phyloP scores from a whole-genome alignment of 2,888 invertebrate genomes.

The Furcula furcula region DNA sequence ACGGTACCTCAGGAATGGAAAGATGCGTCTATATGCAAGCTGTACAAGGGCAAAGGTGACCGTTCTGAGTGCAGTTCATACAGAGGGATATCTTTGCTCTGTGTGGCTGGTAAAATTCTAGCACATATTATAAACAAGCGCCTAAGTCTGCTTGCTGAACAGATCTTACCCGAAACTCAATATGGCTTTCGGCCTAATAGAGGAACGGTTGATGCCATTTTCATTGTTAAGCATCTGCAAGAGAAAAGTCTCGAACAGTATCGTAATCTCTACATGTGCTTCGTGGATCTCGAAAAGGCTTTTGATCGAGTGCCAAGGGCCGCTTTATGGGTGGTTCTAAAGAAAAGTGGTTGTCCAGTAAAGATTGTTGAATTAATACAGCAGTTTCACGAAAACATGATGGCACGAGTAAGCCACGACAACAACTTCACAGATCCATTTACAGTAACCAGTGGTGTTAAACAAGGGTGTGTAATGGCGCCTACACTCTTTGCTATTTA shows the following conservation, averaged over 20 bases:
- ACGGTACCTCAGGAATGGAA: no score
- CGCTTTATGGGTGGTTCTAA: constrained; percentile 5
- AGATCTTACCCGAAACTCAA: constrained; percentile 12
- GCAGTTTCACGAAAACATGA: constrained; percentile 6
- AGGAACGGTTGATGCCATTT: not conserved
- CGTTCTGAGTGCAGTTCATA: constrained; percentile 9
- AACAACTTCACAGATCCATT: no score
- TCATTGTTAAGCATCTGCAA: constrained; percentile 5
- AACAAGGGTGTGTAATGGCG: constrained; percentile 18
- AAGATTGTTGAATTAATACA: no score
- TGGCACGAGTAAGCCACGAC: constrained; percentile 19
- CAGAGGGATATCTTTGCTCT: constrained; percentile 8
- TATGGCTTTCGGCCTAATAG: constrained; percentile 11
- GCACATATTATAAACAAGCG: constrained; percentile 8
- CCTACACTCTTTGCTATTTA: constrained; percentile 10
- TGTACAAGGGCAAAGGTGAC: no score
- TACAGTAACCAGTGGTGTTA: no score
- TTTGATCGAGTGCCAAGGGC: constrained; percentile 14
- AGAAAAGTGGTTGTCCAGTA: constrained; percentile 4
- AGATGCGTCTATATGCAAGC: no score
- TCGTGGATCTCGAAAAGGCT: constrained; percentile 12
- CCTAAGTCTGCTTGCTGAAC: constrained; percentile 7
- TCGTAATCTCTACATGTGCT: constrained; percentile 5
- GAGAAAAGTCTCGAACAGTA: constrained; percentile 7
- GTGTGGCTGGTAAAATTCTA: constrained; percentile 7